phyloP scores from a whole-genome alignment of 2,888 invertebrate species.

The Limnephilus lunatus region DNA sequence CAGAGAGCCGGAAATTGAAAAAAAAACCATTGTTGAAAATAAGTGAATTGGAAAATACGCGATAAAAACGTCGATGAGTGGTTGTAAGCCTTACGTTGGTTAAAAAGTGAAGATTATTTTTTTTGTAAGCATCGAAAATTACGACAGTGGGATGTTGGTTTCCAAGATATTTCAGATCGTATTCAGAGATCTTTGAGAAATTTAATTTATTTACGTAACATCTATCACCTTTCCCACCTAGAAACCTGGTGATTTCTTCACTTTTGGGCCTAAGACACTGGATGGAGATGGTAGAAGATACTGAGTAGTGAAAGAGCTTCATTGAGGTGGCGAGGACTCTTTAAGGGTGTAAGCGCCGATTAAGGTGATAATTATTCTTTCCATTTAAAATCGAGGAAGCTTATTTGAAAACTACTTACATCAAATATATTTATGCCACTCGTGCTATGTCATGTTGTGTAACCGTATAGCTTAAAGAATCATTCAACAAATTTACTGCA shows the following conservation, averaged over 20 bases:
- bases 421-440: too few species aligned
- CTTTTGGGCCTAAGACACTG: too few species aligned
- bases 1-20: not conserved
- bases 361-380: not conserved
- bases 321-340: not conserved
- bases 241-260: too few species aligned
- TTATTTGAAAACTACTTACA: not conserved
- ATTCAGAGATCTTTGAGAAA: not conserved
- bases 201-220: too few species aligned
- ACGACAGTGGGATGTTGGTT: not conserved
- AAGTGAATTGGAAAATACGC: conserved; percentile 1
- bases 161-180: not conserved
- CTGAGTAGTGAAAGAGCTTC: not conserved
- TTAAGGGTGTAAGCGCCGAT: not conserved
- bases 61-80: not conserved
- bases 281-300: too few species aligned
- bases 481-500: too few species aligned
- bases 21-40: not conserved
- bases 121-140: not conserved
- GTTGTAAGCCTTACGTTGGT: not conserved
- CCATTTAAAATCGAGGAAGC: not conserved
- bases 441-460: too few species aligned
- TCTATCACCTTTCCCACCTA: too few species aligned
- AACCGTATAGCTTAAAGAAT: too few species aligned
- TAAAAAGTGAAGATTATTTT: not conserved